Evolutionary conservation across 2,113 vertebrate genomes (phyloP).

Genomic region (Corapipo altera): DNA sequence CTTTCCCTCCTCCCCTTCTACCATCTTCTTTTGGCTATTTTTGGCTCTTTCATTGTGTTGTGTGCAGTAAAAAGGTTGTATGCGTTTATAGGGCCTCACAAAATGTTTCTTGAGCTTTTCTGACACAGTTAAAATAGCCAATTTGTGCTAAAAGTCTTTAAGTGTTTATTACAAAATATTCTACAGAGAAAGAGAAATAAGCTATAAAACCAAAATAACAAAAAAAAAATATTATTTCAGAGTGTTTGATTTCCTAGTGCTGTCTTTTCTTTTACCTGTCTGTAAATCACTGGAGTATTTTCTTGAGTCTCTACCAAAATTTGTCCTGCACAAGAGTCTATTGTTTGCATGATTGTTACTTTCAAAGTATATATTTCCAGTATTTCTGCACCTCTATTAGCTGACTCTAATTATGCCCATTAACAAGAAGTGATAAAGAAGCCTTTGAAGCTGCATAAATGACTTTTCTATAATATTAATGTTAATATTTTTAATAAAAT

Average conservation of each 20-base stretch:
- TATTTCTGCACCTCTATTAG: not conserved
- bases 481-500: not conserved
- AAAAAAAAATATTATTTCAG: not conserved
- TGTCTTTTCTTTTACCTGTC: not conserved
- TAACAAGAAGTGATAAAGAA: not conserved
- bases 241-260: slow-evolving; percentile 41
- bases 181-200: slow-evolving; percentile 9
- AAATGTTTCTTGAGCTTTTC: not conserved
- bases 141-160: slow-evolving; percentile 3
- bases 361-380: not conserved
- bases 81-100: not conserved
- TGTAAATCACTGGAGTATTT: not conserved
- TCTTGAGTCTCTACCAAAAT: not conserved
- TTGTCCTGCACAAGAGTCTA: not conserved
- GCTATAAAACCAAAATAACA: not conserved
- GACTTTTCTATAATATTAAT: not conserved
- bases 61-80: not conserved
- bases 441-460: not conserved
- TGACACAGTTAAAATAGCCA: not conserved
- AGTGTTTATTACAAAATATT: not conserved
- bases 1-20: not conserved
- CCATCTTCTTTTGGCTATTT: not conserved
- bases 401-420: not conserved
- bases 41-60: not conserved
- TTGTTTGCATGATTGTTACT: not conserved